Evolutionary conservation across 2,888 invertebrate species (phyloP), one percentile per base, ranked within the genome.

Genomic region (Lochmaea capreae): DNA sequence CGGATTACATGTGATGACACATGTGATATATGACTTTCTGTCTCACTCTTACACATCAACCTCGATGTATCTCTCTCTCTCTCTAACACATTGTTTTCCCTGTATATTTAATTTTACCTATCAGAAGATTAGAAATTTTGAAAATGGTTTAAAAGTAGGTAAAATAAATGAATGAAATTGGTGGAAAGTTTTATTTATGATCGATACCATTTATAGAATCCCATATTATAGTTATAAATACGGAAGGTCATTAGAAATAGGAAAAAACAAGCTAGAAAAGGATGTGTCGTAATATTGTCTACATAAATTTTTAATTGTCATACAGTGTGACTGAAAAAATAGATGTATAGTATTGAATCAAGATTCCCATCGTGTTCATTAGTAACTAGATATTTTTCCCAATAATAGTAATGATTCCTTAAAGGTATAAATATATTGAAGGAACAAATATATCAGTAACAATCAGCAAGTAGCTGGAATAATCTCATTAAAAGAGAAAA

Each of bases 291-390:
- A 49, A 8, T 14, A 8, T 49, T 6, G n/a, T 49, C 49, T n/a
- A 14, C 4, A 14, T 11, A 4, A 49, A 49, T 49, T 12, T 46
- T 49, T 11, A 12, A 12, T 12, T 46, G 22, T 46, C 12, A 49
- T 49, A 49, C 49, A n/a, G 49, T 49, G 49, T 49, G n/a, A 49
- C 1, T 14, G 8, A 39, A 39, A 8, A 39, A 39, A 39, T 39
- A 39, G 9, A 39, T 39, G 8, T 39, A 39, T 8, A 6, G 33
- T 39, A 39, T 39, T 39, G 33, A 33, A 33, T 33, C 8, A 54
- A 54, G n/a, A 14, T 14, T 54, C 18, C 54, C 54, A 54, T 54
- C 54, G n/a, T 10, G 54, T 54, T 54, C 54, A 54, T 54, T 54
- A 16, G 54, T 54, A 54, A 54, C 54, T 54, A 10, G 18, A 18